These are phyloP conservation scores for Phalera bucephala DNA, from an alignment of 2,888 invertebrate species.

Conservation along the genomic window DNA sequence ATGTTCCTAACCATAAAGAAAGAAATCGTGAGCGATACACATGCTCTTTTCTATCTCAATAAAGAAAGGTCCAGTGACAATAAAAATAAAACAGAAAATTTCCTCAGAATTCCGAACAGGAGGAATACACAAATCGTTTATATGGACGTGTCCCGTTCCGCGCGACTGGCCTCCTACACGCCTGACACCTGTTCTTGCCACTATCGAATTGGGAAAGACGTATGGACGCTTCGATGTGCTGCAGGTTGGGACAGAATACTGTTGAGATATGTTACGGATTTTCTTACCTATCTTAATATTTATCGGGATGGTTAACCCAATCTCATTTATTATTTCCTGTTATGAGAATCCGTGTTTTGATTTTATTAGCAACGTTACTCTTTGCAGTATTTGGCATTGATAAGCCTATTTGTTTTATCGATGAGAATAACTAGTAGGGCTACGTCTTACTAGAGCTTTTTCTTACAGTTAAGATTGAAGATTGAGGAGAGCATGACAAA, in stretches of 20 bases:
- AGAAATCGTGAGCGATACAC: not conserved
- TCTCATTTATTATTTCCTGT: too few relatives aligned
- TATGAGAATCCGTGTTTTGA: too few relatives aligned
- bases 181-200: constrained; percentile 59
- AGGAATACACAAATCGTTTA: constrained; percentile 49
- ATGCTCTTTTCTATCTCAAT: constrained; percentile 13
- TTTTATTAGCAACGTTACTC: too few relatives aligned
- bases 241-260: constrained; percentile 20
- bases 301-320: too few relatives aligned
- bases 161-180: constrained; percentile 35
- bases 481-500: too few relatives aligned
- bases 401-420: too few relatives aligned
- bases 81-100: constrained; percentile 46
- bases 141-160: constrained; percentile 41
- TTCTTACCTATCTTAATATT: too few relatives aligned
- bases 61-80: constrained; percentile 25
- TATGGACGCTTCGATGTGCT: constrained; percentile 28
- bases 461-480: too few relatives aligned
- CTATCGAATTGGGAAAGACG: constrained; percentile 51
- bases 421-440: too few relatives aligned
- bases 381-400: too few relatives aligned
- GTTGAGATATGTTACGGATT: not conserved
- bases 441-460: too few relatives aligned
- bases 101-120: constrained; percentile 30
- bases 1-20: not conserved